Conservation (phyloP, 2,797 vertebrate genomes). For the Spheniscus humboldti region DNA sequence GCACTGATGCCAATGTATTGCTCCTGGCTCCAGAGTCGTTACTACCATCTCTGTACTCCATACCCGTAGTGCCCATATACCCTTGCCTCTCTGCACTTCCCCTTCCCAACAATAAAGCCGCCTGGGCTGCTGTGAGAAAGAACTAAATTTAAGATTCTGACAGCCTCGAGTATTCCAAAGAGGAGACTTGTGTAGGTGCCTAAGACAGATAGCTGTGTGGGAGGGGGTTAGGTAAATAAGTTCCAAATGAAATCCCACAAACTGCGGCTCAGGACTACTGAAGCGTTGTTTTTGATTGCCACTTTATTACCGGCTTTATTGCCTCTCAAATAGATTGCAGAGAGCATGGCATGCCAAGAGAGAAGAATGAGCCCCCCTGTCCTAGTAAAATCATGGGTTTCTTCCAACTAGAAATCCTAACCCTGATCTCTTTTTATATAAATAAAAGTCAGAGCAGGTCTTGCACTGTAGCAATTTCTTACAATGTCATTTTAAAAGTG, state of each 20-base stretch:
- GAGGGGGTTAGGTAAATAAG: conserved; percentile 47
- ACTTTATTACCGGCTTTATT: conserved; percentile 61
- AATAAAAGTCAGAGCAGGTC: conserved; percentile 65
- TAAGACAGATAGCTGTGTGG: conserved; percentile 21
- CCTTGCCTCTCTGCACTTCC: not conserved
- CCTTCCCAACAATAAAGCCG: not conserved
- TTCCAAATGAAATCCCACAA: conserved; percentile 56
- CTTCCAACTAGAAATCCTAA: conserved; percentile 65
- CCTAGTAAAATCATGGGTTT: conserved; percentile 56
- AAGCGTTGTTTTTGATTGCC: conserved; percentile 58
- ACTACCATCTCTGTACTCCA: not conserved
- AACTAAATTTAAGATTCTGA: not conserved
- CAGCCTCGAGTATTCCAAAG: not conserved
- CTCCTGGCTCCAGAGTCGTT: not conserved
- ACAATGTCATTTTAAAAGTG: conserved; percentile 59
- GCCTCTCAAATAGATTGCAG: conserved; percentile 58
- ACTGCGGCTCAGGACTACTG: conserved; percentile 29
- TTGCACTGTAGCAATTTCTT: conserved; percentile 55
- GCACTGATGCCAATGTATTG: not conserved
- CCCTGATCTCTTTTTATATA: conserved; percentile 57
- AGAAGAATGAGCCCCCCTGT: conserved; percentile 51
- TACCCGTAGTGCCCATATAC: not conserved
- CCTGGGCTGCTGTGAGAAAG: not conserved
- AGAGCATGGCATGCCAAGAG: conserved; percentile 41
- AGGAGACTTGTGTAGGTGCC: not conserved